These are phyloP conservation scores for Palaemon carinicauda DNA, from an alignment of 1,140 invertebrate species.

Conservation along the genomic window DNA sequence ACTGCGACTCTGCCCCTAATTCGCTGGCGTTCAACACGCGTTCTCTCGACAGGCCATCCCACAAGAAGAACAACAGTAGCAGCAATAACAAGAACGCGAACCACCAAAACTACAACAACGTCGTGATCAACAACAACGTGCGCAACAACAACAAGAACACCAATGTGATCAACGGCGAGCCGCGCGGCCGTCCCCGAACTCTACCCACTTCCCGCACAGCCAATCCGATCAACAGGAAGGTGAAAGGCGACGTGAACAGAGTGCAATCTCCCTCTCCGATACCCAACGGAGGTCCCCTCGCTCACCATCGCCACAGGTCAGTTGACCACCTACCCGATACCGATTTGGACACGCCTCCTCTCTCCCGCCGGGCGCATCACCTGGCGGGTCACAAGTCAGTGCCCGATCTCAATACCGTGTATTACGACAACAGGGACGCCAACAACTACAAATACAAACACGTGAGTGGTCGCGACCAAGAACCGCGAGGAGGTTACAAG, in stretches of 20 bases:
- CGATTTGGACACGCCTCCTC: not conserved
- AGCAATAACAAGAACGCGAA: slow-evolving; percentile 52
- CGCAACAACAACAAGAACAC: not conserved
- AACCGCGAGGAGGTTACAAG: not conserved
- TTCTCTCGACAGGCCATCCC: slow-evolving; percentile 45
- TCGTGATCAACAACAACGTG: slow-evolving; percentile 32
- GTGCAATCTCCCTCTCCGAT: not conserved
- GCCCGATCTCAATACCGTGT: slow-evolving; percentile 26
- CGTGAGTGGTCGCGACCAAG: no score
- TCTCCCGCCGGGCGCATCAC: not conserved
- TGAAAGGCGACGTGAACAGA: slow-evolving; percentile 49
- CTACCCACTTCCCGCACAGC: slow-evolving; percentile 63
- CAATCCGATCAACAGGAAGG: slow-evolving; percentile 37
- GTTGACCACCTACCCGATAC: slow-evolving; percentile 38
- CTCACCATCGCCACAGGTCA: not conserved
- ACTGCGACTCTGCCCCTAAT: slow-evolving; percentile 69
- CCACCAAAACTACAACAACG: slow-evolving; percentile 46
- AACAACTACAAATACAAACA: not conserved
- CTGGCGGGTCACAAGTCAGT: slow-evolving; percentile 41
- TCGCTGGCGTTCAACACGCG: slow-evolving; percentile 5
- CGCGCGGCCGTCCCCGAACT: slow-evolving; percentile 65
- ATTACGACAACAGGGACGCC: slow-evolving; percentile 18
- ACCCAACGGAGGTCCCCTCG: not conserved
- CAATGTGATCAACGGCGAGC: slow-evolving; percentile 60
- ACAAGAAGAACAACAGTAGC: slow-evolving; percentile 5